A percentile compares a stretch with the other conserved stretches of the same genome.
Evolutionary conservation across 2,888 invertebrate genomes (phyloP).

Genomic region (Eubasilissa splendida): DNA sequence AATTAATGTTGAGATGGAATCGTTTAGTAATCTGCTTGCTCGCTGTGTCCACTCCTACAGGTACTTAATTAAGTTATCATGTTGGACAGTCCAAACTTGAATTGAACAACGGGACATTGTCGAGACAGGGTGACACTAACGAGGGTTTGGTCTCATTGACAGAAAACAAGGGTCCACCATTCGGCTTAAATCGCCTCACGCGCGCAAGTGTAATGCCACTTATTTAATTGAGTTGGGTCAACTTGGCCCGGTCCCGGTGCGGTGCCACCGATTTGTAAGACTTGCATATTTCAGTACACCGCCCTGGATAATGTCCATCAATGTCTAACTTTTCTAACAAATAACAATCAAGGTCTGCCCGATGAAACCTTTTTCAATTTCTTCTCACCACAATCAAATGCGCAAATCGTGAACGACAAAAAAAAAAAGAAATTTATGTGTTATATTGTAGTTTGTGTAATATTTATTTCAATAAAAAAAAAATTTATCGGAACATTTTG

Average conservation of each 20-base stretch:
- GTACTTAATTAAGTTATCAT: no score
- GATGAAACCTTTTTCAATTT: no score
- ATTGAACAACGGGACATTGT: constrained; percentile 11
- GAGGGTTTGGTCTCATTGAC: constrained; percentile 57
- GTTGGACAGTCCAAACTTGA: neutral
- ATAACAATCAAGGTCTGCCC: neutral
- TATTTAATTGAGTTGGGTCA: constrained; percentile 52
- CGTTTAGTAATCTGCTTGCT: no score
- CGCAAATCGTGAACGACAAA: no score
- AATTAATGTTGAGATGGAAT: no score
- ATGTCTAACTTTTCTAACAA: neutral
- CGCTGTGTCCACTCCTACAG: no score
- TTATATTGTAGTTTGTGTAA: no score
- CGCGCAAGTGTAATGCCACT: constrained; percentile 46
- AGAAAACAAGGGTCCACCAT: constrained; percentile 56
- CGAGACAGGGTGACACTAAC: constrained; percentile 37
- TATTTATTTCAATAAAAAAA: no score
- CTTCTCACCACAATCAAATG: no score
- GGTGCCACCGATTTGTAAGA: constrained; percentile 24
- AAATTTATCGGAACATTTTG: no score
- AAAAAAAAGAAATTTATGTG: no score
- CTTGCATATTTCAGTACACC: constrained; percentile 14
- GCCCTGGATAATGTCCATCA: neutral
- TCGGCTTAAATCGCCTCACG: constrained; percentile 28
- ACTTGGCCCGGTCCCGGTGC: neutral